Evolutionary conservation across 2,888 invertebrate species (phyloP), one percentile per base, ranked within the genome.

Genomic region (Caenorhabditis doughertyi): DNA sequence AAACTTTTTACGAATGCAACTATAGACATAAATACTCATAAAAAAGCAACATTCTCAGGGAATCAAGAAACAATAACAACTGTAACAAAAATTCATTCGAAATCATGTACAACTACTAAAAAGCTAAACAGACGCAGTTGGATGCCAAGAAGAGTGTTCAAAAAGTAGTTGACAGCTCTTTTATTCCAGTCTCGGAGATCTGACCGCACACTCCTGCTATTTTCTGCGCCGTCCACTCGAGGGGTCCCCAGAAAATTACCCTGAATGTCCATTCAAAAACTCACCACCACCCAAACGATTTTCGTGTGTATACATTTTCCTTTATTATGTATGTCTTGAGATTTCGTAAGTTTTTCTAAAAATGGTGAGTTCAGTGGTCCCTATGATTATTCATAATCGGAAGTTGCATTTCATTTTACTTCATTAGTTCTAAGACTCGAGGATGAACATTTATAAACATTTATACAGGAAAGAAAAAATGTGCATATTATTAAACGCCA

Each of bases 191-290:
- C 65, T 65, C 65, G 72, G 49, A 58, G 79, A 71, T 67, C 79
- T 71, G 64, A 65, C 71, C 64, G 65, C 79, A 79, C 64, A 53
- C 71, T 79, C 72, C 42, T 51, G 65, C 71, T 71, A 79, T 71
- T 72, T 79, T 72, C 79, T 68, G 23, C 60, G 29, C 25, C 74
- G 76, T 68, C 77, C 77, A 68, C 68, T 77, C 68, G 70, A n/a
- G 32, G 62, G 60, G 25, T 25, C 60, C 77, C 53, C 56, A 62
- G 49, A 77, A 77, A 77, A 77, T 77, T 77, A 77, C 77, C 51
- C 77, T 77, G 77, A 77, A 77, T 77, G 77, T 77, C 77, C 77
- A 77, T 77, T 77, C 77, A 77, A 62, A 68, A 67, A 58, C 58
- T 58, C 27, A 55, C n/a, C 47, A 16, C 62, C 44, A 58, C 16